Percentiles rank a stretch among this genome's conserved stretches.
phyloP scores from a whole-genome alignment of 2,113 vertebrate species.

The Callipepla squamata region DNA sequence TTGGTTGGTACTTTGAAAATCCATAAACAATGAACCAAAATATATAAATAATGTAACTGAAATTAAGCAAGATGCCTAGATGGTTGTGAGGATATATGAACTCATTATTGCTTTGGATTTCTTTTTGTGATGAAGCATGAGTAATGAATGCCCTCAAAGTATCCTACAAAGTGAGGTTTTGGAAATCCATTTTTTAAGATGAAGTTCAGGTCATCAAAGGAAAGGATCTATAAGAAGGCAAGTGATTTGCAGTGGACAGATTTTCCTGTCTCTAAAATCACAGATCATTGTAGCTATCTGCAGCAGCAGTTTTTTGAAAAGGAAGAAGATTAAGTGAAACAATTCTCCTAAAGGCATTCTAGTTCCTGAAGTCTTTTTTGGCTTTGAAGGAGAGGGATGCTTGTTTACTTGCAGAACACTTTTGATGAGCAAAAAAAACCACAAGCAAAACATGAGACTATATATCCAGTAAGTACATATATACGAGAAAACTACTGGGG shows the following conservation, averaged over 20 bases:
- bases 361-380: slow-evolving; percentile 20
- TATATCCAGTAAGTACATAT: not conserved
- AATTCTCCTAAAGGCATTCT: slow-evolving; percentile 20
- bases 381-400: slow-evolving; percentile 13
- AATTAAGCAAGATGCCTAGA: not conserved
- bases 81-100: not conserved
- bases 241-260: slow-evolving; percentile 20
- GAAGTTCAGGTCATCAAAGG: slow-evolving; percentile 1
- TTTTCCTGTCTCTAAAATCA: slow-evolving; percentile 17
- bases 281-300: slow-evolving; percentile 6
- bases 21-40: not conserved
- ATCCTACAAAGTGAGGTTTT: not conserved
- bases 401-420: slow-evolving; percentile 30
- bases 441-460: not conserved
- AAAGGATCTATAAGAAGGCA: slow-evolving; percentile 26
- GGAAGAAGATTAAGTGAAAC: slow-evolving; percentile 22
- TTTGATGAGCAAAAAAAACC: slow-evolving; percentile 14
- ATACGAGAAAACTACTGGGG: not conserved
- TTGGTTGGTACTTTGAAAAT: not conserved
- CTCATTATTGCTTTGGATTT: not conserved
- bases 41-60: not conserved
- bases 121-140: not conserved
- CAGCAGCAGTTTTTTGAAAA: slow-evolving; percentile 37
- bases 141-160: not conserved
- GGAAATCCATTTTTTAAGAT: slow-evolving; percentile 27